Evolutionary conservation across 2,113 vertebrate species (phyloP).

Genomic region (Poeciliopsis retropinna): DNA sequence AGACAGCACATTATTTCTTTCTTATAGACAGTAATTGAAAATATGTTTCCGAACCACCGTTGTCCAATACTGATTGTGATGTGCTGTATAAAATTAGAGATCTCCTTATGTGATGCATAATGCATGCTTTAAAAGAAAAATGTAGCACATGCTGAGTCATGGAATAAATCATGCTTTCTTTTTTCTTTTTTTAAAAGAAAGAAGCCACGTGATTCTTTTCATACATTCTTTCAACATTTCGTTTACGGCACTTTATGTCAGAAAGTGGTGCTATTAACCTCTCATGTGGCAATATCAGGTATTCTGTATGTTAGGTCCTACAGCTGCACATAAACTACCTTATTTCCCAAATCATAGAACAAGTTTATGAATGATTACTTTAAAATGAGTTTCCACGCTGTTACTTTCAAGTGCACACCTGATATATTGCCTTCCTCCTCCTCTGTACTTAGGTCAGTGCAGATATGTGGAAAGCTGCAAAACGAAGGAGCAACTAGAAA

Average conservation of each 20-base stretch:
- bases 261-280: slow-evolving; percentile 50
- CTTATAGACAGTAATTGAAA: slow-evolving; percentile 11
- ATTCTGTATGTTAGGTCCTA: slow-evolving; percentile 14
- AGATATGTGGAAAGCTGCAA: slow-evolving; percentile 19
- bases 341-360: slow-evolving; percentile 32
- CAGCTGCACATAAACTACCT: slow-evolving; percentile 42
- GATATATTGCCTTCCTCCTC: slow-evolving; percentile 29
- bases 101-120: neutral
- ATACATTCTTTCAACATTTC: slow-evolving; percentile 20
- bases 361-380: slow-evolving; percentile 27
- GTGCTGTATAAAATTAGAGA: slow-evolving; percentile 4
- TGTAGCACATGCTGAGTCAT: neutral
- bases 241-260: slow-evolving; percentile 36
- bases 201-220: slow-evolving; percentile 39
- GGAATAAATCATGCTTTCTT: neutral
- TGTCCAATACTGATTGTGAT: neutral
- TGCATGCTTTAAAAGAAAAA: neutral
- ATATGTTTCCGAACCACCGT: slow-evolving; percentile 1
- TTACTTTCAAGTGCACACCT: slow-evolving; percentile 45
- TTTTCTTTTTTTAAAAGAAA: neutral
- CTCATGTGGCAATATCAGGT: slow-evolving; percentile 24
- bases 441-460: slow-evolving; percentile 45
- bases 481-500: slow-evolving; percentile 4
- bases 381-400: slow-evolving; percentile 19
- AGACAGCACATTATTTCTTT: slow-evolving; percentile 11